These are phyloP conservation scores for Siphonodentalium dalli DNA, from an alignment of 2,888 invertebrate genomes.

Conservation along the genomic window DNA sequence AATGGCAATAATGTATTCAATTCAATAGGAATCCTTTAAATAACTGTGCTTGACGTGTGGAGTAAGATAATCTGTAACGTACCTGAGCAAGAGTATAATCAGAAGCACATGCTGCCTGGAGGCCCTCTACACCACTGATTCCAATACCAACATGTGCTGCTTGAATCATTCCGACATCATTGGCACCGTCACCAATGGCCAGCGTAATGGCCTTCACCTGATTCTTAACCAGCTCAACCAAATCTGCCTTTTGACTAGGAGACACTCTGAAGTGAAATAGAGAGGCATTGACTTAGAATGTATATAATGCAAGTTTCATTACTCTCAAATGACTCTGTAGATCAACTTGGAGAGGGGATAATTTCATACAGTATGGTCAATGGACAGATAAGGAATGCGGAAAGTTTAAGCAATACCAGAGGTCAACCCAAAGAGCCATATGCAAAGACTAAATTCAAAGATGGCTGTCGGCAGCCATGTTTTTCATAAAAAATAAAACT, in stretches of 20 bases:
- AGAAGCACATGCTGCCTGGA: constrained; percentile 98
- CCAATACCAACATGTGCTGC: constrained; percentile 97
- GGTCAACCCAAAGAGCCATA: too few relatives aligned
- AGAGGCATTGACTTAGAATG: not conserved
- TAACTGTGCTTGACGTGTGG: not conserved
- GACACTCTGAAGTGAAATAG: constrained; percentile 73
- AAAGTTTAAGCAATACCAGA: too few relatives aligned
- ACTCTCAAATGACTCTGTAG: not conserved
- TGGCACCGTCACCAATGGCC: constrained; percentile 66
- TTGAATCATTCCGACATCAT: constrained; percentile 68
- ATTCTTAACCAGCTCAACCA: constrained; percentile 69
- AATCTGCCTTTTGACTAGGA: constrained; percentile 89
- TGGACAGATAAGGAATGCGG: too few relatives aligned
- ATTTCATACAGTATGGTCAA: too few relatives aligned
- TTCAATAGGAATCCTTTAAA: not conserved
- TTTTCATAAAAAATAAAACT: too few relatives aligned
- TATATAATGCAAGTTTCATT: not conserved
- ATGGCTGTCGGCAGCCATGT: too few relatives aligned
- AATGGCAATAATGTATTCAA: not conserved
- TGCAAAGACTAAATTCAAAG: too few relatives aligned
- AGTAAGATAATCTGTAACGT: constrained; percentile 5
- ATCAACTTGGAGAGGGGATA: too few relatives aligned
- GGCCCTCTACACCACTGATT: constrained; percentile 97
- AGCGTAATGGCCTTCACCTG: constrained; percentile 64
- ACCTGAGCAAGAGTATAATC: constrained; percentile 97